These are phyloP conservation scores for Erithacus rubecula DNA, from an alignment of 2,797 vertebrate genomes.

Conservation along the genomic window DNA sequence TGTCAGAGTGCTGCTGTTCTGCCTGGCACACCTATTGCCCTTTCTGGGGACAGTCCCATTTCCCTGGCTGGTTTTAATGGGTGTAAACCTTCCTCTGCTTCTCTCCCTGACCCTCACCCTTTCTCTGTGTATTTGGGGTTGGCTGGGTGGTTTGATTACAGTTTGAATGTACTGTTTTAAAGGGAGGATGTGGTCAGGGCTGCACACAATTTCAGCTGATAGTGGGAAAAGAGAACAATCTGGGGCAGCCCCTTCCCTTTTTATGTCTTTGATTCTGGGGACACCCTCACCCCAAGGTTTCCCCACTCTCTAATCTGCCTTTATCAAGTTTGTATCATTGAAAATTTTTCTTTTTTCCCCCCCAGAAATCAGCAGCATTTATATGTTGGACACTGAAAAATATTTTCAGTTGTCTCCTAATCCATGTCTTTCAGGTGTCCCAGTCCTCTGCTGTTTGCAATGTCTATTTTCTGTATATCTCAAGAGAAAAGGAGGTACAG, in stretches of 20 bases:
- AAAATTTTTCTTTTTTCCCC: rapidly evolving
- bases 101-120: not conserved
- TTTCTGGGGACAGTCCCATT: not conserved
- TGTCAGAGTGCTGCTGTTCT: not conserved
- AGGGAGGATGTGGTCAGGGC: not conserved
- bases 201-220: not conserved
- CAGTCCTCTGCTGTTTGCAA: not conserved
- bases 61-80: constrained; percentile 8
- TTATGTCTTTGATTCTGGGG: not conserved
- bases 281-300: not conserved
- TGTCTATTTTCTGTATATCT: not conserved
- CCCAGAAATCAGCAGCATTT: not conserved
- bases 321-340: not conserved
- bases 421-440: not conserved
- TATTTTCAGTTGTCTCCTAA: not conserved
- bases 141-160: not conserved
- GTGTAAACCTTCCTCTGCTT: not conserved
- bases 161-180: not conserved
- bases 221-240: not conserved
- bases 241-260: not conserved
- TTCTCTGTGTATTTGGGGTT: not conserved
- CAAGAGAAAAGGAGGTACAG: not conserved
- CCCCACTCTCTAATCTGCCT: not conserved
- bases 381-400: not conserved
- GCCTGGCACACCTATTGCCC: not conserved